Evolutionary conservation across 2,113 vertebrate species (phyloP), one percentile per base, ranked within the genome.

Genomic region (Alosa alosa): DNA sequence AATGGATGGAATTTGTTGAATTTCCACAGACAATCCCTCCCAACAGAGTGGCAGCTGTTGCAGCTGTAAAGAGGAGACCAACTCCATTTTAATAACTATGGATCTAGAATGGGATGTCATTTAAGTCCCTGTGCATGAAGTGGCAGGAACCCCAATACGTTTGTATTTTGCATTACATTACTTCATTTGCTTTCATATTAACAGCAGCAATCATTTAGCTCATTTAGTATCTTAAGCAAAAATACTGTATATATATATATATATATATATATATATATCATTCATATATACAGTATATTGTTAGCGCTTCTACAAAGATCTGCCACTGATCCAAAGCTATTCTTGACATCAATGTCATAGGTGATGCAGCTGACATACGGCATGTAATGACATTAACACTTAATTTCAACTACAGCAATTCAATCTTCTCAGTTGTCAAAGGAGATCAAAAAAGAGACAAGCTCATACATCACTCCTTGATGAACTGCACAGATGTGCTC

Each of bases 311-410:
- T 25, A 36, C 9, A 1, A 72, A 31, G 64, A 72, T 72, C 64
- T 13, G 64, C 25, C 64, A 72, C 25, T 72, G 64, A 31, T 13
- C 25, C 31, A 72, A 72, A 72, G 9, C 13, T 2, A 36, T 8
- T 72, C 64, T 72, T 72, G 64, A 72, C 64, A 72, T 72, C 64
- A 72, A 36, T 72, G 64, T 72, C 64, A 72, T 11, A 72, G 8
- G 10, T 72, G 64, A 25, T 13, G 64, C 64, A 36, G 13, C 64
- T 72, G 64, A 72, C 64, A 72, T 36, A 72, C 36, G 64, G 64
- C 25, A 31, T 72, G 64, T 72, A 72, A 72, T 72, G 64, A 72
- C 64, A 36, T 72, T 72, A 72, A 36, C 64, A 72, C 64, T 72
- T 72, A 11, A 72, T 72, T 72, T 72, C 25, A 72, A 72, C 64